Percentiles rank a stretch among this genome's conserved stretches.
Conservation (phyloP, 2,797 vertebrate genomes). For the Ataeniobius toweri region DNA sequence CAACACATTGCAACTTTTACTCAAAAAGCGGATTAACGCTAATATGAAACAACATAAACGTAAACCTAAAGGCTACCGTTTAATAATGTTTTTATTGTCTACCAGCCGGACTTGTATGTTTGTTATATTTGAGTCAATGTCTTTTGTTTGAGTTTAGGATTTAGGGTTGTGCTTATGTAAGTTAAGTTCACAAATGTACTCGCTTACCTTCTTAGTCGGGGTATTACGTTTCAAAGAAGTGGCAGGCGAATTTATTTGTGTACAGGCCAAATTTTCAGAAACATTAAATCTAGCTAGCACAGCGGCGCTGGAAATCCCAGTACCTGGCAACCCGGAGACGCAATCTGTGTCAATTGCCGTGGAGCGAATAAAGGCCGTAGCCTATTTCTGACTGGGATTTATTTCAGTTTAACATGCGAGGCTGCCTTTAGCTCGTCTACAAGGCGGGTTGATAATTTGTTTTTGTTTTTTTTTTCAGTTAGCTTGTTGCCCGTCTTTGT, state of each 20-base stretch:
- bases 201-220: background rate
- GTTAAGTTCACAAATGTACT: background rate
- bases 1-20: background rate
- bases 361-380: slow-evolving; percentile 65
- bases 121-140: background rate
- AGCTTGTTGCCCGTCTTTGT: slow-evolving; percentile 13
- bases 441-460: slow-evolving; percentile 20
- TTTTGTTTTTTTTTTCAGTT: background rate
- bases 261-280: background rate
- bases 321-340: slow-evolving; percentile 79
- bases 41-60: background rate
- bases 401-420: slow-evolving; percentile 27
- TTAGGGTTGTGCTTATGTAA: background rate
- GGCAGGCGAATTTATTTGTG: background rate
- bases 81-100: too few species aligned
- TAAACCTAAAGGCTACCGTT: background rate
- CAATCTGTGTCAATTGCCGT: slow-evolving; percentile 76
- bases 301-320: background rate
- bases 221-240: background rate
- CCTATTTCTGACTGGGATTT: slow-evolving; percentile 51
- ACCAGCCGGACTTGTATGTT: background rate
- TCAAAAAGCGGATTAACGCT: background rate
- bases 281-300: too few species aligned
- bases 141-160: background rate
- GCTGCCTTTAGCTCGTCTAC: slow-evolving; percentile 11